Evolutionary conservation across 2,113 vertebrate genomes (phyloP).

Genomic region (Solea senegalensis): DNA sequence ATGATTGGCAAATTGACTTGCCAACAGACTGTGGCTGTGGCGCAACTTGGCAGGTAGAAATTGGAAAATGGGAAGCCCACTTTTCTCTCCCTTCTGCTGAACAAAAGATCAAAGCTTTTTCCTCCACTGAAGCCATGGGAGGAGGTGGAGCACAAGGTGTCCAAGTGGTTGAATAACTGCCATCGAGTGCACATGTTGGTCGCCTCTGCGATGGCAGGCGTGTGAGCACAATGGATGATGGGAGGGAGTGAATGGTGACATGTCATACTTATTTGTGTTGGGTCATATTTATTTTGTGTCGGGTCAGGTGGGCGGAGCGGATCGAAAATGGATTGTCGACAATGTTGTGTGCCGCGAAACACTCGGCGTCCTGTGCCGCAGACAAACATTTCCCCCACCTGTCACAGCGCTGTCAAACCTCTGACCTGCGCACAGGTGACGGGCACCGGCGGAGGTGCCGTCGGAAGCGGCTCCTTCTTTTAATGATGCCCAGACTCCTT

Average conservation of each 20-base stretch:
- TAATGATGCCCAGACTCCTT: slow-evolving; percentile 8
- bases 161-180: slow-evolving; percentile 66
- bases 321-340: slow-evolving; percentile 71
- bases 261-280: slow-evolving; percentile 72
- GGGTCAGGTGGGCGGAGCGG: slow-evolving; percentile 57
- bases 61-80: slow-evolving; percentile 78
- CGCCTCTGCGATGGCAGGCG: slow-evolving; percentile 48
- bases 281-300: slow-evolving; percentile 75
- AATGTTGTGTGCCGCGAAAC: slow-evolving; percentile 64
- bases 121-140: slow-evolving; percentile 51
- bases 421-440: slow-evolving; percentile 40
- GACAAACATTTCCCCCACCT: slow-evolving; percentile 56
- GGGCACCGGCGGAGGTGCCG: slow-evolving; percentile 17
- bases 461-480: slow-evolving; percentile 20
- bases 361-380: slow-evolving; percentile 31
- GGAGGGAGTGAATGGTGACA: slow-evolving; percentile 55
- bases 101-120: slow-evolving; percentile 76
- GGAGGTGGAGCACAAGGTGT: slow-evolving; percentile 71
- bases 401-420: slow-evolving; percentile 61
- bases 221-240: slow-evolving; percentile 65
- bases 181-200: slow-evolving; percentile 46
- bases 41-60: slow-evolving; percentile 81
- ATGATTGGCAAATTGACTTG: slow-evolving; percentile 79
- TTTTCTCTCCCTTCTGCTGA: slow-evolving; percentile 67
- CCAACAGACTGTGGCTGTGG: slow-evolving; percentile 53